phyloP scores from a whole-genome alignment of 2,113 vertebrate species.

The Labeo rohita region DNA sequence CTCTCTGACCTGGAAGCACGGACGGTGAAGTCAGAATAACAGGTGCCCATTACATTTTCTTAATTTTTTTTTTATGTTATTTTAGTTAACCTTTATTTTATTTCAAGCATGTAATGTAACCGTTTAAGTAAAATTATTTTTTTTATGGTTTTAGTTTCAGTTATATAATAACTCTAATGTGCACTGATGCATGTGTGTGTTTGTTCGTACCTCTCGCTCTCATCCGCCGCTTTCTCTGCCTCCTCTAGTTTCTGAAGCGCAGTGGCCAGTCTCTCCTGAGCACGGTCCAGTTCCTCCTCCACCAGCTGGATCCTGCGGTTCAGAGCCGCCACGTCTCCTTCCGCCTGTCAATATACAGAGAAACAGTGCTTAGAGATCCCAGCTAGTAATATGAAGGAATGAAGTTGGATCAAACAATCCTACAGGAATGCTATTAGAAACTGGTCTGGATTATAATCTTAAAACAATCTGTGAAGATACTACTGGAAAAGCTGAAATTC shows the following conservation, averaged over 20 bases:
- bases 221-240: conserved; percentile 93
- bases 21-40: too few species aligned
- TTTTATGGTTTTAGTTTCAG: background rate
- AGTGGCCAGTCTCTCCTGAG: conserved; percentile 91
- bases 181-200: background rate
- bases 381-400: background rate
- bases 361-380: conserved; percentile 3
- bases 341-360: conserved; percentile 78
- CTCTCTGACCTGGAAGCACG: too few species aligned
- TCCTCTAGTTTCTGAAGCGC: conserved; percentile 97
- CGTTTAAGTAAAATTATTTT: too few species aligned
- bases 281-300: conserved; percentile 95
- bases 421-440: background rate
- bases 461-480: background rate
- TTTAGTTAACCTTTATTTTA: too few species aligned
- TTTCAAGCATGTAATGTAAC: too few species aligned
- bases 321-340: conserved; percentile 90
- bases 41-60: too few species aligned
- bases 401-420: background rate
- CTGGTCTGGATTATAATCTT: background rate
- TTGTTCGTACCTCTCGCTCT: conserved; percentile 87
- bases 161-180: background rate
- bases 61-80: too few species aligned
- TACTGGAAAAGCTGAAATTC: background rate
- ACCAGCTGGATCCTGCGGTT: conserved; percentile 97